A percentile compares a stretch with the other conserved stretches of the same genome.
These are phyloP conservation scores for Zenarchopterus dispar DNA, from an alignment of 2,797 vertebrate genomes.

Conservation along the genomic window DNA sequence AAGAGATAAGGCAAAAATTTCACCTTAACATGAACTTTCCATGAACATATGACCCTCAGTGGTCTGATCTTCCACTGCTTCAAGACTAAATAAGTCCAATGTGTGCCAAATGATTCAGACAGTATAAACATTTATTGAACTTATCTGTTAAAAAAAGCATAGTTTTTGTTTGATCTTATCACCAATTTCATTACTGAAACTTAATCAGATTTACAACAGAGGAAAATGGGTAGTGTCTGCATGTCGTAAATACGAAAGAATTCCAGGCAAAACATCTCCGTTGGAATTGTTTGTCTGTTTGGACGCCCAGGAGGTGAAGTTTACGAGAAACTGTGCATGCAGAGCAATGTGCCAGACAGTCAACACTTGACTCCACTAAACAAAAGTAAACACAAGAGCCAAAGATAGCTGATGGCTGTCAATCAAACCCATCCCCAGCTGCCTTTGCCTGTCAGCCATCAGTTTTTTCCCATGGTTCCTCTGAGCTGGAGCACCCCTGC, in stretches of 20 bases:
- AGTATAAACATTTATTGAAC: constrained; percentile 77
- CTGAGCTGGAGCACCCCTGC: constrained; percentile 80
- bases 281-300: constrained; percentile 22
- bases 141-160: constrained; percentile 56
- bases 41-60: constrained; percentile 69
- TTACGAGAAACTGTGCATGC: constrained; percentile 31
- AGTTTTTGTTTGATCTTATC: constrained; percentile 82
- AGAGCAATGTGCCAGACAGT: constrained; percentile 49
- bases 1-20: constrained; percentile 80
- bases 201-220: constrained; percentile 64
- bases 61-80: constrained; percentile 64
- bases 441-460: constrained; percentile 81
- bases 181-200: constrained; percentile 74
- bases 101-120: constrained; percentile 67
- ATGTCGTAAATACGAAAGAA: constrained; percentile 11
- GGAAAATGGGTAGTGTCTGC: constrained; percentile 37
- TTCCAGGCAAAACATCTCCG: constrained; percentile 9
- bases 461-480: constrained; percentile 90
- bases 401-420: constrained; percentile 87
- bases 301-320: constrained; percentile 2
- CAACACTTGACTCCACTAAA: constrained; percentile 42
- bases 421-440: constrained; percentile 86
- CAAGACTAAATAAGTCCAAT: constrained; percentile 78
- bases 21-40: constrained; percentile 81
- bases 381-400: constrained; percentile 65